Evolutionary conservation across 2,113 vertebrate species (phyloP).

Genomic region (Grammomys surdaster): DNA sequence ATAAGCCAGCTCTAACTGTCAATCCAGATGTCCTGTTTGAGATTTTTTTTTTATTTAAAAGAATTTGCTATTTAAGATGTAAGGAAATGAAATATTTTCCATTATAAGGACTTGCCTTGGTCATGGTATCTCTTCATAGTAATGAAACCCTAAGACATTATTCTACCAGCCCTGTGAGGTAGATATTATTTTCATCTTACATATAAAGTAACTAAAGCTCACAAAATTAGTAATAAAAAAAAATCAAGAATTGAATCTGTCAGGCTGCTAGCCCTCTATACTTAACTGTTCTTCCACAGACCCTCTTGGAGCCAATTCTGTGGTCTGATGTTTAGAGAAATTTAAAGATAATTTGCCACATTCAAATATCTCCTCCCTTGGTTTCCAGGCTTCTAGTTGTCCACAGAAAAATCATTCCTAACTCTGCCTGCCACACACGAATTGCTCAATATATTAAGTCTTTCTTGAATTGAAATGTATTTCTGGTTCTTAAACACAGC

Average conservation of each 20-base stretch:
- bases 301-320: not conserved
- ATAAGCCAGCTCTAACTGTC: not conserved
- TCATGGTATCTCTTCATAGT: not conserved
- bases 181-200: constrained; percentile 5
- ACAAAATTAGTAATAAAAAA: constrained; percentile 24
- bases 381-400: constrained; percentile 44
- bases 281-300: not conserved
- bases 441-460: constrained; percentile 49
- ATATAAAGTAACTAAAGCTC: not conserved
- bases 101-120: not conserved
- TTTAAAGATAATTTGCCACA: constrained; percentile 16
- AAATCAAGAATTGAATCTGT: not conserved
- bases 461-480: constrained; percentile 40
- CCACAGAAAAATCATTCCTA: constrained; percentile 40
- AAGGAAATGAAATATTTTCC: not conserved
- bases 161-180: not conserved
- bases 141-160: not conserved
- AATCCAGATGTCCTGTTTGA: no score
- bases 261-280: not conserved
- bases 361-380: not conserved
- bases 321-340: not conserved
- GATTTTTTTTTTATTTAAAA: no score
- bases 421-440: constrained; percentile 4
- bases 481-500: constrained; percentile 51
- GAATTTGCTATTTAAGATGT: no score